Evolutionary conservation across 2,888 invertebrate genomes (phyloP), one percentile per base, ranked within the genome.

Genomic region (Pseudanteris insignis): DNA sequence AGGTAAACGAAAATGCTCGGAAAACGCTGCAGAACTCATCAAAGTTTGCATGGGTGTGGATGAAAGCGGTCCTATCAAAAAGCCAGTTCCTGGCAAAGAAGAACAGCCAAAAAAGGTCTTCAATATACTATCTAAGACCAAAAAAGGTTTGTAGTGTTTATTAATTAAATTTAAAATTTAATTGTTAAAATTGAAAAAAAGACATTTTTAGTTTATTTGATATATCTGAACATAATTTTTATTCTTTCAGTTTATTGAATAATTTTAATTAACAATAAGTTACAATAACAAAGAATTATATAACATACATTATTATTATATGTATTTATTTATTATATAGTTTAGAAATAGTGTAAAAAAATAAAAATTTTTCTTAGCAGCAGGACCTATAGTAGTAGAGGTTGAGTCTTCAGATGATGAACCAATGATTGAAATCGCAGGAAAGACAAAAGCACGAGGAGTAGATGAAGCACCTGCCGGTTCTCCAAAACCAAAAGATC

Each of bases 361-460:
- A 21, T 3, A 21, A 21, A 21, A 21, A 21, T 21, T 7, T 18
- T 18, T 18, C 6, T 3, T 60, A 48, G 64, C 71, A 74, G 58
- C 65, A 79, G 79, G 79, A 70, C 75, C 79, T 71, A 76, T 79
- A 70, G 82, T 84, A 69, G 86, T 87, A 73, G 90, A 90, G 69
- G 87, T 87, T 28, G 86, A 86, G 71, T 87, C 87, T 53, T 91
- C 91, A 40, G 92, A 92, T 73, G 92, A 92, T 77, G 91, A 92
- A 80, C 91, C 91, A 48, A 82, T 91, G 55, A 89, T 89, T 65
- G 88, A 88, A 71, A 82, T 86, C 40, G 84, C 84, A 9, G 88
- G 68, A 85, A 90, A 81, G 86, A 89, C 79, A 82, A 89, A 67
- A 82, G 81, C 75, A 70, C 75, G 74, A 68, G 70, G 72, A 60